Evolutionary conservation across 2,797 vertebrate genomes (phyloP).

Genomic region (Acrossocheilus fasciatus): DNA sequence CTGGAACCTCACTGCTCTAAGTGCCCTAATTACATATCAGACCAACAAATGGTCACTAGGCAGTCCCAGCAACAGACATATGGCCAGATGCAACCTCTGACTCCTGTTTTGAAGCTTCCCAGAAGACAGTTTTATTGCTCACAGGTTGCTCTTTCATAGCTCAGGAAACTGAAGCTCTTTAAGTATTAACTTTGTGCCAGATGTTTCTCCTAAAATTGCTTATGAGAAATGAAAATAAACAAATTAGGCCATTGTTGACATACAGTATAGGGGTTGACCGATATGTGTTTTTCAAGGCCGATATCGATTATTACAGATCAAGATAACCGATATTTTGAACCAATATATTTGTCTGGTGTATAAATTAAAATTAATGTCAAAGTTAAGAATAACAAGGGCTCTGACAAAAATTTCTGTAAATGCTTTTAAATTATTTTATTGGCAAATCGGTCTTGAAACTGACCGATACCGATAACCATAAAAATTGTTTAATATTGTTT

Average conservation of each 20-base stretch:
- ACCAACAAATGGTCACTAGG: slow-evolving; percentile 49
- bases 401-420: neutral
- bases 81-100: slow-evolving; percentile 40
- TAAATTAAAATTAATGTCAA: too few species aligned
- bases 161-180: neutral
- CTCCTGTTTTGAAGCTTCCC: slow-evolving; percentile 17
- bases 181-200: neutral
- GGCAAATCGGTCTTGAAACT: too few species aligned
- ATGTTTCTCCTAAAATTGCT: neutral
- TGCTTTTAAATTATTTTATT: too few species aligned
- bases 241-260: neutral
- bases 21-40: slow-evolving; percentile 49
- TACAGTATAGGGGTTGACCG: neutral
- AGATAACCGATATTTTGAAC: neutral
- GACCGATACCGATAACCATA: too few species aligned
- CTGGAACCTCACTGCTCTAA: slow-evolving; percentile 28
- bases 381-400: too few species aligned
- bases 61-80: slow-evolving; percentile 38
- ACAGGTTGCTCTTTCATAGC: slow-evolving; percentile 10
- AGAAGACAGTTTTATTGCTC: slow-evolving; percentile 9
- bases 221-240: neutral
- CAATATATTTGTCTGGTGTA: neutral
- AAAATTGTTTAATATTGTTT: too few species aligned
- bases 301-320: neutral
- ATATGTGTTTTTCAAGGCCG: neutral